These are phyloP conservation scores for Brachystomella parvula DNA, from an alignment of 1,140 invertebrate species.

Conservation along the genomic window DNA sequence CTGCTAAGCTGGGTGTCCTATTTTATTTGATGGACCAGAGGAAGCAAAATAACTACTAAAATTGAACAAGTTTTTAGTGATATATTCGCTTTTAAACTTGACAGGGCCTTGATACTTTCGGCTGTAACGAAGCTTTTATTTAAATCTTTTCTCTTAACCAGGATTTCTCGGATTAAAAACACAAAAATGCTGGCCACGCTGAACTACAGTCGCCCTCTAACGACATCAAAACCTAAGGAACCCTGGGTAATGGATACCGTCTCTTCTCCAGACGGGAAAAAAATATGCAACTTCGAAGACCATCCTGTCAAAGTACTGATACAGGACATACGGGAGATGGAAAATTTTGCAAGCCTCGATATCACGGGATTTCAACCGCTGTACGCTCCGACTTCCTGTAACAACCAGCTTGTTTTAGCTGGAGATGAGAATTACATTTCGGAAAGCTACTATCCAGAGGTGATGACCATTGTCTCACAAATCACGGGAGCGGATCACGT, in stretches of 20 bases:
- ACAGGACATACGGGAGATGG: background rate
- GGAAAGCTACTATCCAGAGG: constrained; percentile 4
- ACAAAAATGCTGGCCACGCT: background rate
- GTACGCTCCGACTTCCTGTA: background rate
- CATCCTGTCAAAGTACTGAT: background rate
- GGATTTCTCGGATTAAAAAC: background rate
- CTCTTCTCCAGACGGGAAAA: constrained; percentile 2
- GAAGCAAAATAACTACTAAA: no score
- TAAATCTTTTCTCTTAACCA: no score
- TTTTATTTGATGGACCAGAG: no score
- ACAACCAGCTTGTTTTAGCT: background rate
- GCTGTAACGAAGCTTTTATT: no score
- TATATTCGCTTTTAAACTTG: no score
- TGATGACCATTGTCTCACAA: background rate
- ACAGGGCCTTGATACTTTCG: no score
- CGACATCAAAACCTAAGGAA: background rate
- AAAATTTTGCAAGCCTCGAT: background rate
- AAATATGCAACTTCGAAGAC: background rate
- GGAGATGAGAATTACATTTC: background rate
- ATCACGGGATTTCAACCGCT: background rate
- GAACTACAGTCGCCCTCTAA: constrained; percentile 1
- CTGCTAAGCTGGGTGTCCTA: no score
- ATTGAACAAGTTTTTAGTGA: no score
- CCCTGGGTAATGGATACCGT: constrained; percentile 5
- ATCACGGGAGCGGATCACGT: constrained; percentile 1